Evolutionary conservation across 2,888 invertebrate genomes (phyloP).

Genomic region (Folsomia manolachei): DNA sequence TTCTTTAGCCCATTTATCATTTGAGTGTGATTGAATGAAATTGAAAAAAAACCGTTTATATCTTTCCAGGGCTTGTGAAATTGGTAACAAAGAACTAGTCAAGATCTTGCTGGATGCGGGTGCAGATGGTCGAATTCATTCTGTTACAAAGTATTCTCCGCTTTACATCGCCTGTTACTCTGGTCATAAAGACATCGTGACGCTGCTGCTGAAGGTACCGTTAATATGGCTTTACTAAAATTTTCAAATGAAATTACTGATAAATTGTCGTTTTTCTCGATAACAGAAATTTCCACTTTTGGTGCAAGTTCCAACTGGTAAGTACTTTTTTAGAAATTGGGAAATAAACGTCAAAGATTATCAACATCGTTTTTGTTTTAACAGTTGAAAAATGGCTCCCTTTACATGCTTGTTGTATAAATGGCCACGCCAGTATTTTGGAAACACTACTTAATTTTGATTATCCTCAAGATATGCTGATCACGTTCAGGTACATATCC

Average conservation of each 20-base stretch:
- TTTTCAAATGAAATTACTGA: background rate
- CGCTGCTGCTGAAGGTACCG: constrained; percentile 66
- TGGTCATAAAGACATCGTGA: constrained; percentile 74
- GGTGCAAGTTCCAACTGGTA: constrained; percentile 76
- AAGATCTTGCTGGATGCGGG: constrained; percentile 73
- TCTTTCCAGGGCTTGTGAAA: constrained; percentile 68
- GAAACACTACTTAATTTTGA: constrained; percentile 72
- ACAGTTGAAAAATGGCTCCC: constrained; percentile 92
- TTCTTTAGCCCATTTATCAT: background rate
- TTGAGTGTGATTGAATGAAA: background rate
- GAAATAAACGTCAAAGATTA: no score
- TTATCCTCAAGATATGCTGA: constrained; percentile 71
- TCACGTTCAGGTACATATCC: constrained; percentile 63
- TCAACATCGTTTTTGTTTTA: no score
- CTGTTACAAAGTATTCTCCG: constrained; percentile 87
- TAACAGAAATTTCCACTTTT: constrained; percentile 78
- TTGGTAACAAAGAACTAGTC: constrained; percentile 75
- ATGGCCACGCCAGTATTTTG: constrained; percentile 75
- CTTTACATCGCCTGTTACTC: constrained; percentile 86
- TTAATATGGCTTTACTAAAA: background rate
- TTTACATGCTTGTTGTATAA: constrained; percentile 86
- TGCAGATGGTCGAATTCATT: constrained; percentile 84
- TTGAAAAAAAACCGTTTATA: no score
- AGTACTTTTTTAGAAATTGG: no score
- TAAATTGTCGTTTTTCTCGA: constrained; percentile 9